These are phyloP conservation scores for Phycodurus eques DNA, from an alignment of 2,113 vertebrate genomes.

Conservation along the genomic window DNA sequence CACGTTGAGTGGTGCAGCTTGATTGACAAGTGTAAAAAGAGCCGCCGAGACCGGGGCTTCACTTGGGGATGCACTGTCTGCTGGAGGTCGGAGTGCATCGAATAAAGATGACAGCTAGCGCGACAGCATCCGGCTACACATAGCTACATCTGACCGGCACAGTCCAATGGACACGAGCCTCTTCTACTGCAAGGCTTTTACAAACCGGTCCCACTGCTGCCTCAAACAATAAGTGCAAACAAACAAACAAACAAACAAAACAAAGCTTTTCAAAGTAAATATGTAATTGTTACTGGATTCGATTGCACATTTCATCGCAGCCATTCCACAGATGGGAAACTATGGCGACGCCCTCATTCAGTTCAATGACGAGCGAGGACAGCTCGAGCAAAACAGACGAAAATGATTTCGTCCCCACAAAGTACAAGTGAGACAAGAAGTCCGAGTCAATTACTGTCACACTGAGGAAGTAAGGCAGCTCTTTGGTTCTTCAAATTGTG, in stretches of 20 bases:
- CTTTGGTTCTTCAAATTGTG: background rate
- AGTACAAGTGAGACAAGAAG: conserved; percentile 35
- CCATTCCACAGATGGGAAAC: conserved; percentile 21
- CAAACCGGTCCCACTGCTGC: background rate
- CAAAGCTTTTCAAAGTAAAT: no score
- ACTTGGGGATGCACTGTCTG: conserved; percentile 41
- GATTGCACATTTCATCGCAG: conserved; percentile 19
- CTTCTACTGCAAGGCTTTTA: conserved; percentile 24
- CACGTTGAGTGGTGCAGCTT: conserved; percentile 25
- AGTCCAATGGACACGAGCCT: conserved; percentile 46
- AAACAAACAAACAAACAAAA: background rate
- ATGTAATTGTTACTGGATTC: background rate
- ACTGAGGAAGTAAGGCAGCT: background rate
- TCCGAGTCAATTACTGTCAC: background rate
- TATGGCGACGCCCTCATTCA: conserved; percentile 27
- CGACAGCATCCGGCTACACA: conserved; percentile 48
- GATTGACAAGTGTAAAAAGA: background rate
- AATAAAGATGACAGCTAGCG: conserved; percentile 19
- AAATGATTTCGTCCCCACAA: conserved; percentile 17
- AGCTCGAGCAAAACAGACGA: background rate
- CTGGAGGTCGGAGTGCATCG: background rate
- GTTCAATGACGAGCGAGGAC: conserved; percentile 40
- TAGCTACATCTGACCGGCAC: conserved; percentile 41
- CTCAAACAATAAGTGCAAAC: background rate
- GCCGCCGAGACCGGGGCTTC: conserved; percentile 13